These are phyloP conservation scores for Miichthys miiuy DNA, from an alignment of 2,797 vertebrate species.

Conservation along the genomic window DNA sequence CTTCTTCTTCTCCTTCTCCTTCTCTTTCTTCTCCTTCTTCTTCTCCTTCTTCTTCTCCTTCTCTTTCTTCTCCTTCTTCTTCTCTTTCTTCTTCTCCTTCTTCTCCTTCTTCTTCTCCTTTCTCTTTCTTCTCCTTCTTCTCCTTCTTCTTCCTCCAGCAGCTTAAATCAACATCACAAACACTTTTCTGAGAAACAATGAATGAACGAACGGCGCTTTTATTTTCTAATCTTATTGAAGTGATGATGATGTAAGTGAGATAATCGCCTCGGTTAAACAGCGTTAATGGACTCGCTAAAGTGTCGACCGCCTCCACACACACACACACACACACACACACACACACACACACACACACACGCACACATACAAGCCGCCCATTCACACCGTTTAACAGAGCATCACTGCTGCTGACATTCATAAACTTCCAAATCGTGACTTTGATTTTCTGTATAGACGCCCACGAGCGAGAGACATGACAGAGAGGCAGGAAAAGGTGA, in stretches of 20 bases:
- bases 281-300: slow-evolving; percentile 62
- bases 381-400: slow-evolving; percentile 54
- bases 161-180: slow-evolving; percentile 18
- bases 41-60: too few relatives aligned
- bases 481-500: slow-evolving; percentile 45
- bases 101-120: too few relatives aligned
- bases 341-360: slow-evolving; percentile 36
- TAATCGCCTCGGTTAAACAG: slow-evolving; percentile 60
- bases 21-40: accelerated
- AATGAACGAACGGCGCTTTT: slow-evolving; percentile 56
- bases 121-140: accelerated
- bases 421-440: slow-evolving; percentile 68
- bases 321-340: slow-evolving; percentile 37
- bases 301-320: slow-evolving; percentile 53
- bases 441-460: slow-evolving; percentile 46
- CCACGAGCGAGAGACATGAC: slow-evolving; percentile 44
- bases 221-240: slow-evolving; percentile 40
- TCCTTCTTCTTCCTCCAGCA: neutral
- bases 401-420: slow-evolving; percentile 61
- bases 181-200: slow-evolving; percentile 57
- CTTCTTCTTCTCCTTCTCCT: too few relatives aligned
- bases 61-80: too few relatives aligned
- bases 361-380: slow-evolving; percentile 37
- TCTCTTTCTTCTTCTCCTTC: accelerated
- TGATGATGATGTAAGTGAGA: slow-evolving; percentile 68